Base-by-base conservation (phyloP, 2,113 vertebrate genomes). In the Murina feae region DNA sequence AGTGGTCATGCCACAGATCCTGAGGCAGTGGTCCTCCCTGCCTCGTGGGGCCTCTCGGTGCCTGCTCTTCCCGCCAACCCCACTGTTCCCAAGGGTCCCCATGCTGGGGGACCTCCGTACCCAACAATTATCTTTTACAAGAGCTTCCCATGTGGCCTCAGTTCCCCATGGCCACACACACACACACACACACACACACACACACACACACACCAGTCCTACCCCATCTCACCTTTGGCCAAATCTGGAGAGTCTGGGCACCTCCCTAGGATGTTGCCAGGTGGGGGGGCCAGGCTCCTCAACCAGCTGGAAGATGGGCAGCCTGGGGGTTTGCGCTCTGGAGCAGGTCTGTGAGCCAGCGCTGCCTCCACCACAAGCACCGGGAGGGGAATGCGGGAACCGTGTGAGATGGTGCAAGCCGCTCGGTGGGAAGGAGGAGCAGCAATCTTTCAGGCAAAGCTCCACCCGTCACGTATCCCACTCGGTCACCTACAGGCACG, bases 351-450 rank as follows among this genome's bases (percentile, higher is more conserved):
- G 51, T 51, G 58, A 9, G 6, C 12, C 44, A 42, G 30, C 5
- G 6, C 4, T n/a, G 13, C 32, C 76, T n/a, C 71, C 0, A 0
- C 0, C 0, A 3, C 16, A 3, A 32, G 35, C 8, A 14, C 4
- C 2, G 25, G 18, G 37, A 37, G 47, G 35, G 18, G 9, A 1
- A 21, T 12, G 5, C 12, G 1, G 6, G 3, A 5, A 28, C 8
- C 16, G 37, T 5, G 10, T 23, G 8, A 18, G n/a, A 21, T 8
- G 18, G 32, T 13, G 42, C 14, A 35, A 51, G 72, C 58, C 51
- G n/a, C 35, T 2, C 3, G 68, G 65, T 1, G 4, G 68, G 74
- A 68, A n/a, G 35, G 32, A 12, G 32, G 32, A 47, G 58, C 75
- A 79, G 47, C 42, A 12, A 74, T 32, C 14, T 1, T 23, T 35